Percentiles rank a stretch among this genome's conserved stretches.
Conservation (phyloP, 2,888 invertebrate species). For the Sphaerophoria taeniata region DNA sequence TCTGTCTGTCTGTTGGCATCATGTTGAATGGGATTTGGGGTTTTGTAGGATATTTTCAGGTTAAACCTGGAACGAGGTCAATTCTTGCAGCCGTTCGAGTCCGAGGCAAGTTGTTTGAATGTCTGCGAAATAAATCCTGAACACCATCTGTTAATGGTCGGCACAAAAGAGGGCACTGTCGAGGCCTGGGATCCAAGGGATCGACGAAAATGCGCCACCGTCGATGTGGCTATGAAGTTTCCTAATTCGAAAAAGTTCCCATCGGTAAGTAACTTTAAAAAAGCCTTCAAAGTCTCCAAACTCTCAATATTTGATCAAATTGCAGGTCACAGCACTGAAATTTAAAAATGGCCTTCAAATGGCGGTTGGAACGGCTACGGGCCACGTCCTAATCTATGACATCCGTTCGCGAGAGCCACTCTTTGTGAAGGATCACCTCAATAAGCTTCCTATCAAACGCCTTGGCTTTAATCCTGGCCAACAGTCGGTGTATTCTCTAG, state of each 20-base stretch:
- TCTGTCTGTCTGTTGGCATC: constrained; percentile 44
- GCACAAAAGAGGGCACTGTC: constrained; percentile 94
- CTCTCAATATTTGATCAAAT: background rate
- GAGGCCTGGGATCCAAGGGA: constrained; percentile 98
- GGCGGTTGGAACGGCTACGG: constrained; percentile 96
- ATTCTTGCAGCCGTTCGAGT: constrained; percentile 93
- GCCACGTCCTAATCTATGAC: constrained; percentile 97
- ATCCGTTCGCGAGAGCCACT: constrained; percentile 95
- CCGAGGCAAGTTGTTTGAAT: constrained; percentile 90
- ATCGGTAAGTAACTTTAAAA: constrained; percentile 75
- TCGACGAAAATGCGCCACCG: constrained; percentile 88
- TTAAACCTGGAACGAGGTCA: constrained; percentile 97
- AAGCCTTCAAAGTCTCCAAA: too few relatives aligned
- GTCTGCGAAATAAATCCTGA: constrained; percentile 93
- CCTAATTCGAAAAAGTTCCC: constrained; percentile 84
- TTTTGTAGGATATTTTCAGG: constrained; percentile 93
- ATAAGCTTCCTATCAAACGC: constrained; percentile 94
- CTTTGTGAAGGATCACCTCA: constrained; percentile 96
- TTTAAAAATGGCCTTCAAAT: constrained; percentile 90
- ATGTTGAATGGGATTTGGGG: background rate
- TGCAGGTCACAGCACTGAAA: constrained; percentile 88
- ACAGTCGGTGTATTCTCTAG: constrained; percentile 94
- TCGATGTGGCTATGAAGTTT: constrained; percentile 92
- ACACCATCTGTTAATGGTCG: constrained; percentile 93
- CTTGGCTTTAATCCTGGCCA: constrained; percentile 92